Conservation (phyloP, 2,113 vertebrate species). For the Canis aureus region DNA sequence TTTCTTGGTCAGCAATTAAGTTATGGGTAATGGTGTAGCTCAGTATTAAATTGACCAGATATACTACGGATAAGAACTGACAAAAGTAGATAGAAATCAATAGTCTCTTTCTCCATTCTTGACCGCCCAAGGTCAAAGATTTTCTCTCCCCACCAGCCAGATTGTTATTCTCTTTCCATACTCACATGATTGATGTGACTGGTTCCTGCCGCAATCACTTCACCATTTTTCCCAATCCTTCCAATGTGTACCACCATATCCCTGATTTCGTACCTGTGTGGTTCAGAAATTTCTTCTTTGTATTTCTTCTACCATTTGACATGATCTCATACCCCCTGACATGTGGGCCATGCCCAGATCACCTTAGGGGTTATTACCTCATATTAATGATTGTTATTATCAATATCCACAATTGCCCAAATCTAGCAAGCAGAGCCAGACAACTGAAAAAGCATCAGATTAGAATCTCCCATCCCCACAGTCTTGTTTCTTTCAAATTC, state of each 20-base stretch:
- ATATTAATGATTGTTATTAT: slow-evolving; percentile 5
- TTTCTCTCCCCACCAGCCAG: neutral
- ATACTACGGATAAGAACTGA: neutral
- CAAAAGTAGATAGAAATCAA: neutral
- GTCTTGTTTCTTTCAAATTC: neutral
- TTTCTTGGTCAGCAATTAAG: neutral
- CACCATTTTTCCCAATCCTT: neutral
- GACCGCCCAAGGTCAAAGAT: neutral
- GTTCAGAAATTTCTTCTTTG: neutral
- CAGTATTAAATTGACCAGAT: neutral
- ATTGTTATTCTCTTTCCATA: neutral
- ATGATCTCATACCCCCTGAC: neutral
- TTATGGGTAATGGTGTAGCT: neutral
- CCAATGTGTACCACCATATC: neutral
- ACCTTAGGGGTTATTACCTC: neutral
- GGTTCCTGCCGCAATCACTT: neutral
- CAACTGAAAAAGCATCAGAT: slow-evolving; percentile 1
- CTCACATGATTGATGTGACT: neutral
- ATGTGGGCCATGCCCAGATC: neutral
- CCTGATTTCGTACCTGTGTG: neutral
- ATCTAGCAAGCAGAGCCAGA: neutral
- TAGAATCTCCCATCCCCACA: neutral
- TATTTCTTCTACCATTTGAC: neutral
- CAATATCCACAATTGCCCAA: neutral
- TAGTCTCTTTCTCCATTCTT: neutral